Evolutionary conservation across 2,797 vertebrate genomes (phyloP).

Genomic region (Lutjanus campechanus): DNA sequence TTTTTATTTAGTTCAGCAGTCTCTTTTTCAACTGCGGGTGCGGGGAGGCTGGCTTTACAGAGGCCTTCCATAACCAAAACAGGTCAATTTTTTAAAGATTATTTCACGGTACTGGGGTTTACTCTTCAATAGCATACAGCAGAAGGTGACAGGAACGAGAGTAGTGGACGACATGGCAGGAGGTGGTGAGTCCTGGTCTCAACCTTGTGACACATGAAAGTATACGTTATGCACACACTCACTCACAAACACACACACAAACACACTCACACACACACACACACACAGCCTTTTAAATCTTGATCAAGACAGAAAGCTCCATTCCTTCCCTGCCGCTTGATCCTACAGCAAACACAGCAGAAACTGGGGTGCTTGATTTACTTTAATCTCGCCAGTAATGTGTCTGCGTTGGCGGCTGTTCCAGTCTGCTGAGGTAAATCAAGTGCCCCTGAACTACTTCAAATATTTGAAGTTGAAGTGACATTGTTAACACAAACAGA

Average conservation of each 20-base stretch:
- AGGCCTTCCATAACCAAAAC: constrained; percentile 73
- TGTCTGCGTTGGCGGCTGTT: constrained; percentile 64
- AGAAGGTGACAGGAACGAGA: constrained; percentile 44
- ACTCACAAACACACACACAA: neutral
- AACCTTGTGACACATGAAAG: constrained; percentile 42
- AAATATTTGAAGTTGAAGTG: constrained; percentile 72
- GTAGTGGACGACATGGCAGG: constrained; percentile 24
- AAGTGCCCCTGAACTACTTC: constrained; percentile 59
- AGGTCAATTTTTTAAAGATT: constrained; percentile 70
- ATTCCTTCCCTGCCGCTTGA: constrained; percentile 61
- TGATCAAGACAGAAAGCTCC: constrained; percentile 71
- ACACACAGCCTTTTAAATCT: constrained; percentile 58
- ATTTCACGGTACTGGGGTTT: constrained; percentile 62
- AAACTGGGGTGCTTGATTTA: constrained; percentile 72
- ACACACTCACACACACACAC: constrained; percentile 13
- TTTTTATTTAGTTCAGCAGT: constrained; percentile 59
- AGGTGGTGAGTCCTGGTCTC: constrained; percentile 35
- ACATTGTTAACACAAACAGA: constrained; percentile 64
- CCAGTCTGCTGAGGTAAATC: constrained; percentile 73
- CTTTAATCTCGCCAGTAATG: constrained; percentile 75
- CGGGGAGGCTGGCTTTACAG: constrained; percentile 41
- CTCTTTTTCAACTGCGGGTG: constrained; percentile 34
- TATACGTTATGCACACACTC: constrained; percentile 26
- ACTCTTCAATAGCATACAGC: constrained; percentile 39
- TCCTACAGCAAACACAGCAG: constrained; percentile 76